phyloP scores from a whole-genome alignment of 2,113 vertebrate species.

The Amblyornis subalaris region DNA sequence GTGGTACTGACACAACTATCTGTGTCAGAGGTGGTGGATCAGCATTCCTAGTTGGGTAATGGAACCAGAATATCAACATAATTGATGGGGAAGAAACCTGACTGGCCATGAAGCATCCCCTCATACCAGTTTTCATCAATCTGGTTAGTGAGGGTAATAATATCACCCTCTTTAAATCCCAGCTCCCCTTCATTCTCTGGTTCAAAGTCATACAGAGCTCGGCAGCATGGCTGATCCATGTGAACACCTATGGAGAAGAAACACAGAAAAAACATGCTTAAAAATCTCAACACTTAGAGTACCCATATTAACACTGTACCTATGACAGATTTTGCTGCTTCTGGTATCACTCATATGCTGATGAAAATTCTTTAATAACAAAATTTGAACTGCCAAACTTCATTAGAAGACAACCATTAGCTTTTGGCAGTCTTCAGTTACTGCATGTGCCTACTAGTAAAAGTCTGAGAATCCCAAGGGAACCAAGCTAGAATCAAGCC shows the following conservation, averaged over 20 bases:
- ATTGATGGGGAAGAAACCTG: conserved; percentile 98
- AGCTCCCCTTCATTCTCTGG: conserved; percentile 97
- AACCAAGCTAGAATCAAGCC: not conserved
- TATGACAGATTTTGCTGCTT: not conserved
- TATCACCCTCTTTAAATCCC: conserved; percentile 96
- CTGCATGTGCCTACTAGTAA: not conserved
- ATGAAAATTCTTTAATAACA: not conserved
- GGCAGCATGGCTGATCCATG: conserved; percentile 96
- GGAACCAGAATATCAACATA: conserved; percentile 97
- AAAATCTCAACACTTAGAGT: not conserved
- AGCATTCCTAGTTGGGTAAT: conserved; percentile 85
- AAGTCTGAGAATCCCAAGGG: not conserved
- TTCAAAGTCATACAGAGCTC: conserved; percentile 95
- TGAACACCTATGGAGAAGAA: conserved; percentile 71
- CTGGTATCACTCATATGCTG: not conserved
- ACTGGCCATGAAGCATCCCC: conserved; percentile 94
- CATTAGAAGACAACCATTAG: not conserved
- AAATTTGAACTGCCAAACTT: not conserved
- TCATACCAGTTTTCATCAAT: conserved; percentile 99
- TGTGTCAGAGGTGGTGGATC: conserved; percentile 51
- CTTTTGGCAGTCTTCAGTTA: not conserved
- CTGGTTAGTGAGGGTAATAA: conserved; percentile 97
- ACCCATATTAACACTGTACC: not conserved
- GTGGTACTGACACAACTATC: conserved; percentile 71
- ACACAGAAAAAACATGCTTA: not conserved